Evolutionary conservation across 2,113 vertebrate species (phyloP), one percentile per base, ranked within the genome.

Genomic region (Rhabdornis inornatus): DNA sequence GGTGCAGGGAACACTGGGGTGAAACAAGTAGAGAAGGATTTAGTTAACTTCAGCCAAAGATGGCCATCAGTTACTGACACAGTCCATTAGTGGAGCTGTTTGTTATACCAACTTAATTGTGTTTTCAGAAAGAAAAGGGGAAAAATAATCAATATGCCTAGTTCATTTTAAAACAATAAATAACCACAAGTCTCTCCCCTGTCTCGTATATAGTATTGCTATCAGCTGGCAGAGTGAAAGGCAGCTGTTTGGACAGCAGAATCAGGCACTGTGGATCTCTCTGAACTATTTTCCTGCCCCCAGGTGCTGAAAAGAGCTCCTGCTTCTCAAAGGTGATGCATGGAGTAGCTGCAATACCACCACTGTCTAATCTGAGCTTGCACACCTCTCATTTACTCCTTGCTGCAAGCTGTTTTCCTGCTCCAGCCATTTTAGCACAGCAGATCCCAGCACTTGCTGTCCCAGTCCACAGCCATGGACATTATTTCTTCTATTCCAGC

Each of bases 141-240:
- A 13, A 86, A 95, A 95, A 81, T 77, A 96, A 97, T 97, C 90
- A 95, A 96, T 95, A 94, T 66, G 52, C 68, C 44, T 42, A 63
- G 95, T 95, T 95, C 47, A 89, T 95, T 94, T 92, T 28, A 89
- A 90, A 95, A 59, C 5, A 9, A 93, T 93, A 90, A 94, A 93
- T 94, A 94, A 95, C 59, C 45, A 52, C 50, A 77, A 47, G 50
- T 69, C 30, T 90, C 33, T 88, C 59, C 76, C 55, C 52, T 82
- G 44, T 49, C 71, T 95, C 0, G 2, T 85, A 27, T 57, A 14
- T 45, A 45, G 42, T 18, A 74, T 27, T 2, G 17, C 52, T 86
- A 15, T 86, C 2, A 15, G 52, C 37, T 80, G 64, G 37, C 42
- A 90, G 28, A 78, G 35, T 1, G 6, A 77, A 80, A 86, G 33